Conservation (phyloP, 1,140 invertebrate genomes). For the Linepithema humile region DNA sequence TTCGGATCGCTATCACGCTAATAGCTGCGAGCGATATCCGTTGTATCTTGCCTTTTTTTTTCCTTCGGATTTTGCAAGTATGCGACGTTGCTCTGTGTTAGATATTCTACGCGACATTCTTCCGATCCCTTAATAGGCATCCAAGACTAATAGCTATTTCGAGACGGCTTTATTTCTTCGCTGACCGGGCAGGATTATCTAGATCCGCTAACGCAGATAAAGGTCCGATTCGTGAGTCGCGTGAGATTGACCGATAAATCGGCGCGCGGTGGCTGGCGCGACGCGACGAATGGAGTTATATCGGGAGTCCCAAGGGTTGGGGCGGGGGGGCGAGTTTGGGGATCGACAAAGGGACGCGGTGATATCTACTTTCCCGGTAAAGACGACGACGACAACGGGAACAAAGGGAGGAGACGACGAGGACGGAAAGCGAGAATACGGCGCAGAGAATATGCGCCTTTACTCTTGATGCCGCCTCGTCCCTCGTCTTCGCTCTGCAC, state of each 20-base stretch:
- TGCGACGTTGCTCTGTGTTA: slow-evolving; percentile 1
- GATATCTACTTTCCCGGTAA: slow-evolving; percentile 73
- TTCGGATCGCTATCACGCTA: slow-evolving; percentile 41
- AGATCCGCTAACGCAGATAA: slow-evolving; percentile 37
- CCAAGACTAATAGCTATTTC: slow-evolving; percentile 45
- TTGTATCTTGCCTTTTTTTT: slow-evolving; percentile 28
- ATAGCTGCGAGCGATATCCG: slow-evolving; percentile 41
- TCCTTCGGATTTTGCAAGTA: slow-evolving; percentile 9
- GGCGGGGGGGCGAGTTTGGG: neutral
- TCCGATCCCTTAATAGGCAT: slow-evolving; percentile 43
- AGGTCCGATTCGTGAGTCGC: slow-evolving; percentile 58
- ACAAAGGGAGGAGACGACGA: slow-evolving; percentile 48
- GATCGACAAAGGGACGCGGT: slow-evolving; percentile 10
- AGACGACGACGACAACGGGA: slow-evolving; percentile 5
- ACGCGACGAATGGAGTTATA: slow-evolving; percentile 61
- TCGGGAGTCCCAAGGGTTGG: neutral
- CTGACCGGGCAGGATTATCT: slow-evolving; percentile 17
- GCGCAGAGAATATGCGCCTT: slow-evolving; percentile 53
- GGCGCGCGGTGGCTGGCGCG: neutral
- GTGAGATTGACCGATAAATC: slow-evolving; percentile 68
- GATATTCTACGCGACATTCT: slow-evolving; percentile 37
- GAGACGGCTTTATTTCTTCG: slow-evolving; percentile 23
- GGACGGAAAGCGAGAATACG: neutral
- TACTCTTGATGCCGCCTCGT: slow-evolving; percentile 63
- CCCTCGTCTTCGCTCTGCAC: slow-evolving; percentile 35